Evolutionary conservation across 2,888 invertebrate genomes (phyloP), one percentile per base, ranked within the genome.

Genomic region (Hemaris fuciformis): DNA sequence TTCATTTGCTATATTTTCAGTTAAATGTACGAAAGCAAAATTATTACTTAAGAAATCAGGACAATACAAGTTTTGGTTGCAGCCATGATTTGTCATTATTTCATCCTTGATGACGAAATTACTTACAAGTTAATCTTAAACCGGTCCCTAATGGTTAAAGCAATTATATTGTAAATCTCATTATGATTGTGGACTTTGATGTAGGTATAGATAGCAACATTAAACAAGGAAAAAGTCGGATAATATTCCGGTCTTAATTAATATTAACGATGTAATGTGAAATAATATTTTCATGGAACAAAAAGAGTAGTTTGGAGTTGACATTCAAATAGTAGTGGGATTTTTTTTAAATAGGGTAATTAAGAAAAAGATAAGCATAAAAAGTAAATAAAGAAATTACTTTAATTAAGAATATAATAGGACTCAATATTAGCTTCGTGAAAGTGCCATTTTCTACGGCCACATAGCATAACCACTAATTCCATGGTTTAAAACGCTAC

Each of bases 401-500:
- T n/a, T 38, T 4, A 46, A 46, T n/a, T 1, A 3, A n/a, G 20
- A 45, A 10, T 10, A 13, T 10, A 13, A 13, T 10, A 31, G 18
- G 27, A 18, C 59, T 18, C 13, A 59, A n/a, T n/a, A 7, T 42
- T 41, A 56, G n/a, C n/a, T 2, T 15, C 23, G 46, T 34, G 59
- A 42, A 53, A 60, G 58, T 20, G 56, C 43, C 43, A 27, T 41
- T 41, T 46, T 25, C 41, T 42, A 60, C 34, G 60, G 38, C 59
- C 60, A 63, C 43, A 15, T 60, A 56, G 65, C 60, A 56, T 53
- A 48, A 42, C 34, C 23, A 31, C 56, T 73, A 81, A 80, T 82
- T 79, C 75, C 79, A 84, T 80, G 81, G 81, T 74, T 76, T 66
- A 66, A 74, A 76, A 70, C 75, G 45, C 34, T 15, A 10, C 67